phyloP scores from a whole-genome alignment of 2,888 invertebrate genomes.

The Laspeyria flexula region DNA sequence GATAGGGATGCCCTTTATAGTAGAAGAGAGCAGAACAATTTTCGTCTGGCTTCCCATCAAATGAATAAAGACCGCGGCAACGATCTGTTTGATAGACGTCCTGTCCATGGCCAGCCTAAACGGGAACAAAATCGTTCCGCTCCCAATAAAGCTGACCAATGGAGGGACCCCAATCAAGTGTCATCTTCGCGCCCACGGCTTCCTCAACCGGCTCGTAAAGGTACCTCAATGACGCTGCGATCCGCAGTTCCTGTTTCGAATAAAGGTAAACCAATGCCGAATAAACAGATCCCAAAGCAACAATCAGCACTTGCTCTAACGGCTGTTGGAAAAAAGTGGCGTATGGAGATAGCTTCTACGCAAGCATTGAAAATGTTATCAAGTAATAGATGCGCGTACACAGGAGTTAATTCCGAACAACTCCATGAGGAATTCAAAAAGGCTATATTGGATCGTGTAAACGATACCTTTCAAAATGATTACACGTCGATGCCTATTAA shows the following conservation, averaged over 20 bases:
- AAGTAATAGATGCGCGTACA: not conserved
- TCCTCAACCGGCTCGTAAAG: no score
- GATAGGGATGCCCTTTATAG: not conserved
- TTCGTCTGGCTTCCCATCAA: not conserved
- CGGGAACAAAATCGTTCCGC: not conserved
- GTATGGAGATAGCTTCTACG: not conserved
- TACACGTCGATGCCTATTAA: not conserved
- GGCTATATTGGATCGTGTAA: not conserved
- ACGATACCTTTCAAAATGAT: not conserved
- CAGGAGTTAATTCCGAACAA: not conserved
- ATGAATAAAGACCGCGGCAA: not conserved
- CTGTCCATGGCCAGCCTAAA: not conserved
- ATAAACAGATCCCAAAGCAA: not conserved
- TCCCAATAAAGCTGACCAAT: not conserved
- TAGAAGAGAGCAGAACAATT: not conserved
- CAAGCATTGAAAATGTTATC: constrained; percentile 1
- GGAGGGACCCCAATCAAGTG: not conserved
- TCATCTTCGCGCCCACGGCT: constrained; percentile 2
- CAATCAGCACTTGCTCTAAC: not conserved
- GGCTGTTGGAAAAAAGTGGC: constrained; percentile 1
- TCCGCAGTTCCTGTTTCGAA: no score
- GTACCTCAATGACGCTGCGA: no score
- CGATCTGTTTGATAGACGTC: not conserved
- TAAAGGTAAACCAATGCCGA: not conserved
- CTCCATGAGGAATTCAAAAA: not conserved